Evolutionary conservation across 2,113 vertebrate genomes (phyloP).

Genomic region (Pyrgilauda ruficollis): DNA sequence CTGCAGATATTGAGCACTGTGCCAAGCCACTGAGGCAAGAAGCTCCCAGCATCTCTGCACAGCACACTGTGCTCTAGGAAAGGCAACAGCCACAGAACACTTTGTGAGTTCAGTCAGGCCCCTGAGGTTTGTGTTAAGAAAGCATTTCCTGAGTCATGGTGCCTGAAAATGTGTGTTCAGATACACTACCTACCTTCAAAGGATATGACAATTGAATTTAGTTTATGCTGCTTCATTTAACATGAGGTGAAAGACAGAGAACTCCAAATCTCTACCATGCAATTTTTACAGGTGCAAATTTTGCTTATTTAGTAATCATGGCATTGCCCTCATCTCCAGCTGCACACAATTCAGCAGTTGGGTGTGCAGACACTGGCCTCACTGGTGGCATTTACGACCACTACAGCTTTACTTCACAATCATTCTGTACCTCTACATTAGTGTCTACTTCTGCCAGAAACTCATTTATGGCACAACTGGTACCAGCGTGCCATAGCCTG

Average conservation of each 20-base stretch:
- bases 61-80: background rate
- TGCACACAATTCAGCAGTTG: rapidly evolving
- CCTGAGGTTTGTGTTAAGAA: rapidly evolving
- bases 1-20: background rate
- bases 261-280: background rate
- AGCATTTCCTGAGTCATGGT: background rate
- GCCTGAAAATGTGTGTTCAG: background rate
- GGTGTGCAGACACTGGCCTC: background rate
- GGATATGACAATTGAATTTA: background rate
- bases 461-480: background rate
- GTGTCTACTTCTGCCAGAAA: background rate
- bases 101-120: rapidly evolving
- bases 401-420: background rate
- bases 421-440: background rate
- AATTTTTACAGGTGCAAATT: background rate
- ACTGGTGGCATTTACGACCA: background rate
- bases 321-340: background rate
- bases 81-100: rapidly evolving
- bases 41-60: background rate
- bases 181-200: background rate
- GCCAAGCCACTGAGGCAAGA: background rate
- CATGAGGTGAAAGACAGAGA: background rate
- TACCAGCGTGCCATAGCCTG: background rate
- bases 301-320: background rate
- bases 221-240: background rate